Percentiles rank a stretch among this genome's conserved stretches.
Conservation (phyloP, 2,797 vertebrate species). For the Acanthurus leucopareius region DNA sequence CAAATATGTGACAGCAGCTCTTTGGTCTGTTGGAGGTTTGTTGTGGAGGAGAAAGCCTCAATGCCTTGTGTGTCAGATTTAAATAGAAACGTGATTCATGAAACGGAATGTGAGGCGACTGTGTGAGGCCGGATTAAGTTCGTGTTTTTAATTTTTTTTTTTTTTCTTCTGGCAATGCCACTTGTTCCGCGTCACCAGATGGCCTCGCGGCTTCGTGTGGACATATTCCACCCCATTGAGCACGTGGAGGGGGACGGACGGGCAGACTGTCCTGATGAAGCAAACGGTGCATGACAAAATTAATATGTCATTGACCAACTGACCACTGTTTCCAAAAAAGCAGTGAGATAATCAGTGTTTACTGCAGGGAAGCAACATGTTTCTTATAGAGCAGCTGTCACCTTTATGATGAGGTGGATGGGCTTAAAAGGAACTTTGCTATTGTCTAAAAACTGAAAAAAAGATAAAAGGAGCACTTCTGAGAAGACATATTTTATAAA, state of each 20-base stretch:
- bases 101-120: constrained; percentile 34
- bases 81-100: constrained; percentile 3
- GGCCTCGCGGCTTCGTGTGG: constrained; percentile 66
- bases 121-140: constrained; percentile 63
- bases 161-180: constrained; percentile 62
- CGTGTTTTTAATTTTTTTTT: constrained; percentile 47
- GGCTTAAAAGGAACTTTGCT: not conserved
- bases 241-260: constrained; percentile 42
- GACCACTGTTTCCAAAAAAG: constrained; percentile 21
- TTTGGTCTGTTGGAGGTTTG: not conserved
- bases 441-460: not conserved
- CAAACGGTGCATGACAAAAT: constrained; percentile 48
- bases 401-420: not conserved
- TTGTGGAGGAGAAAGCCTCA: not conserved
- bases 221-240: constrained; percentile 63
- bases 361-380: not conserved
- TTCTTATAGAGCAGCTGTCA: not conserved
- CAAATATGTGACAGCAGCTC: constrained; percentile 15
- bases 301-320: constrained; percentile 29
- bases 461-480: no score
- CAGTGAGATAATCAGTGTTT: constrained; percentile 17
- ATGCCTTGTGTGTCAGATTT: not conserved
- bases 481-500: not conserved
- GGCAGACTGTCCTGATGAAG: constrained; percentile 41
- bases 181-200: constrained; percentile 82